Percentiles rank a stretch among this genome's conserved stretches.
phyloP scores from a whole-genome alignment of 2,888 invertebrate species.

The Eudasyphora cyanicolor region DNA sequence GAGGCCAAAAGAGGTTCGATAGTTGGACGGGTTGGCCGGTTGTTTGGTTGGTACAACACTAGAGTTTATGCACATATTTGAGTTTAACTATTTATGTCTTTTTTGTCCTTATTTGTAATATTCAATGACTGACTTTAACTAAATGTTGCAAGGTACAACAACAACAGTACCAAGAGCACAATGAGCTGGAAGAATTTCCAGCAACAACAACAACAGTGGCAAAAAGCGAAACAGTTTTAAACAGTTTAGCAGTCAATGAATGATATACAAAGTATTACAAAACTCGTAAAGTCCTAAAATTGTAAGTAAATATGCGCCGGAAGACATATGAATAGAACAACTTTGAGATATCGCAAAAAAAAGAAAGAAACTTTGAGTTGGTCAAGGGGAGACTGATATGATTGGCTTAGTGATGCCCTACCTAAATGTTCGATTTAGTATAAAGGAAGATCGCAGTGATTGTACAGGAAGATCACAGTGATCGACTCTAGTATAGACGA shows the following conservation, averaged over 20 bases:
- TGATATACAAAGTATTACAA: slow-evolving; percentile 39
- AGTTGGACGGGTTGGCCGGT: background rate
- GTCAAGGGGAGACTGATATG: too few species aligned
- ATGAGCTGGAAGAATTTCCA: background rate
- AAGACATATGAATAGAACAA: background rate
- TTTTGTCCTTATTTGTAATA: slow-evolving; percentile 61
- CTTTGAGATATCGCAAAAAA: background rate
- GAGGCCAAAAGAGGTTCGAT: background rate
- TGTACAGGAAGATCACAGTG: too few species aligned
- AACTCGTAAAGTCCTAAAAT: background rate
- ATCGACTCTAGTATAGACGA: too few species aligned
- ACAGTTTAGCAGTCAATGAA: slow-evolving; percentile 39
- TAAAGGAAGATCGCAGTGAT: too few species aligned
- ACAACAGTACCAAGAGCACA: background rate
- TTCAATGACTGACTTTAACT: slow-evolving; percentile 57
- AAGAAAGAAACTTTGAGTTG: too few species aligned
- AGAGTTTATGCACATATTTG: slow-evolving; percentile 38
- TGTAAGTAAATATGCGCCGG: background rate
- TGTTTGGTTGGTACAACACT: background rate
- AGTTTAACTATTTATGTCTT: slow-evolving; percentile 54
- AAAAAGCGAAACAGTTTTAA: background rate
- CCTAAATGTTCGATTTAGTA: too few species aligned
- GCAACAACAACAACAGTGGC: background rate
- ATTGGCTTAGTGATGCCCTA: too few species aligned
- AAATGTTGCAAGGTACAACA: slow-evolving; percentile 38